These are phyloP conservation scores for Strigops habroptila DNA, from an alignment of 2,113 vertebrate species.

Conservation along the genomic window DNA sequence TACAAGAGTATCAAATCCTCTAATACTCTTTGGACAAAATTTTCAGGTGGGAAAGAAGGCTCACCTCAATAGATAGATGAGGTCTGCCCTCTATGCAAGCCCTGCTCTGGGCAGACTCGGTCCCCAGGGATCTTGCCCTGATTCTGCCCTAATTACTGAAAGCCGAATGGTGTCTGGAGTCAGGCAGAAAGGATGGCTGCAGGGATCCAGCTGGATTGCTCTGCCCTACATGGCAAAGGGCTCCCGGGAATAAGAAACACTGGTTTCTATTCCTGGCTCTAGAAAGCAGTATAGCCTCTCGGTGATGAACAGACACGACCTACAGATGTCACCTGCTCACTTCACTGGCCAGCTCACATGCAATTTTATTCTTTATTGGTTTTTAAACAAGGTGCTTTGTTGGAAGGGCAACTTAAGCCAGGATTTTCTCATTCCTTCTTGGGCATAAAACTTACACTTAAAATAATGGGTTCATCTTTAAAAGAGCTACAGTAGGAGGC, in stretches of 20 bases:
- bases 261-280: conserved; percentile 49
- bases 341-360: not conserved
- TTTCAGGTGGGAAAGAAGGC: conserved; percentile 15
- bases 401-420: not conserved
- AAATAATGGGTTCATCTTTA: conserved; percentile 48
- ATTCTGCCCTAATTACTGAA: conserved; percentile 49
- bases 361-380: not conserved
- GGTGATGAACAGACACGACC: not conserved
- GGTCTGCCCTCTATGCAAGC: not conserved
- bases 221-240: conserved; percentile 40
- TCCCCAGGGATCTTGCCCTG: conserved; percentile 24
- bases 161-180: conserved; percentile 6
- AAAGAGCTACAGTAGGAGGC: conserved; percentile 61
- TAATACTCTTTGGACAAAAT: not conserved
- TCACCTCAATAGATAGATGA: not conserved
- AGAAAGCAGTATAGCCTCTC: not conserved
- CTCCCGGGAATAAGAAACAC: conserved; percentile 2
- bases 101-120: not conserved
- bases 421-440: not conserved
- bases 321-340: not conserved
- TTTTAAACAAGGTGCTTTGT: not conserved
- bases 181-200: not conserved
- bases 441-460: conserved; percentile 9
- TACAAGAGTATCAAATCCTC: not conserved
- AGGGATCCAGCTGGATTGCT: conserved; percentile 19